Conservation (phyloP, 2,113 vertebrate genomes). For the Danio rerio region GRCz12tu NC_133191.1:15014001-15014500, state of each 20-base stretch:
- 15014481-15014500: conserved; percentile 4
- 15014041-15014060: background rate
- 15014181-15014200: no score
- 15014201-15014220: background rate
- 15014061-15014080: background rate
- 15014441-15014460: background rate
- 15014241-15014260: no score
- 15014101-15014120: background rate
- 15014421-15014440: conserved; percentile 41
- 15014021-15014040: background rate
- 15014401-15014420: conserved; percentile 28
- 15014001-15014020: conserved; percentile 2
- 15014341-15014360: no score
- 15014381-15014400: background rate
- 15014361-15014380: background rate
- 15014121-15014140: background rate
- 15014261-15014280: no score
- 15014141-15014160: background rate
- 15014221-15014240: no score
- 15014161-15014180: no score
- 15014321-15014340: no score
- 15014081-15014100: background rate
- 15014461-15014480: background rate
- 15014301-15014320: no score
- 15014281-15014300: no score